Base-by-base conservation (phyloP, 2,888 invertebrate species). In the Pasiphila rectangulata region DNA sequence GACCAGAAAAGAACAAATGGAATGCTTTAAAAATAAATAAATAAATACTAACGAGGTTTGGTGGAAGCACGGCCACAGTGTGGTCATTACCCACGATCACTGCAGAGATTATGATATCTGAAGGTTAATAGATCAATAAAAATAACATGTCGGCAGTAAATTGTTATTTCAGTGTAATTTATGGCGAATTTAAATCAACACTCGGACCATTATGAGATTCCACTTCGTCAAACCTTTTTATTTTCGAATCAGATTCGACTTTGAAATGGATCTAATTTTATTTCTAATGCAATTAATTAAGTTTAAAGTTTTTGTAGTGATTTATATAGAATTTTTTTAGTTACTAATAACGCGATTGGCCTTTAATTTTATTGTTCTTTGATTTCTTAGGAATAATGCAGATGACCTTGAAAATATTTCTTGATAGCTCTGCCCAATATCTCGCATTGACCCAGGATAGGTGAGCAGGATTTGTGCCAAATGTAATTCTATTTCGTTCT, bases 181-280 rank as follows among this genome's bases (percentile, higher is more conserved):
- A 50, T 50, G 41, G 41, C 45, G 38, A 24, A 50, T 50, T 50
- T 50, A 50, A 50, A 50, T 50, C 50, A 50, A 50, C 50, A 45
- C 50, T 32, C 34, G 32, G 23, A 34, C 27, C 37, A 37, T 42
- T 41, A 46, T 20, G 15, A 24, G 10, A 41, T 32, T 29, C 40
- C 32, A 41, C 23, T 34, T 27, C 40, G 9, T 40, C 35, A 34
- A 27, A 12, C 29, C 21, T 34, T 32, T 49, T 50, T 45, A 25
- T 45, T 45, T 36, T 16, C 7, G 15, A 30, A 32, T 13, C 15
- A 3, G 25, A 25, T 45, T 41, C 17, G 41, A 50, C 32, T 25
- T 50, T 50, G 41, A 41, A 39, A 40, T 44, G 39, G 30, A 50
- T 45, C 49, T 37, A 36, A 36, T 12, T 23, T 16, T 32, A 19